Evolutionary conservation across 2,113 vertebrate species (phyloP).

Genomic region (Brevimyrus niger): DNA sequence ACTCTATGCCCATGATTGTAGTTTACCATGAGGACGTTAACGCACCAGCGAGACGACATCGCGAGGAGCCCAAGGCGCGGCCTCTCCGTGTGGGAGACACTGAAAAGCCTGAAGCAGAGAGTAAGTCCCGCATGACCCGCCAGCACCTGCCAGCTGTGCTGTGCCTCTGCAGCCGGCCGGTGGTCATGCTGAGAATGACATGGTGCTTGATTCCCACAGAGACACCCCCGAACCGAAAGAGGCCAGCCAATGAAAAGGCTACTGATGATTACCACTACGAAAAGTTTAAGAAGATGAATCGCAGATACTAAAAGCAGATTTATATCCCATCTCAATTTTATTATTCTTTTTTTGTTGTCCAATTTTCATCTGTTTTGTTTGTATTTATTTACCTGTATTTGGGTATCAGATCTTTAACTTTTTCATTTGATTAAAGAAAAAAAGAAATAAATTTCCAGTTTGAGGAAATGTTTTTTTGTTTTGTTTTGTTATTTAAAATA

Average conservation of each 20-base stretch:
- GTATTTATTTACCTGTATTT: constrained; percentile 15
- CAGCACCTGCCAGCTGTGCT: not conserved
- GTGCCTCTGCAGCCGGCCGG: not conserved
- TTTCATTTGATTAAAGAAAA: not conserved
- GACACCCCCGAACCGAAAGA: constrained; percentile 83
- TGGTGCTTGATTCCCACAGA: constrained; percentile 40
- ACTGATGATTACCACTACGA: constrained; percentile 98
- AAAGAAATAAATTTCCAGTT: not conserved
- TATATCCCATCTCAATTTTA: too few relatives aligned
- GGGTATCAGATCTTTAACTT: not conserved
- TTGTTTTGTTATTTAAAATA: not conserved
- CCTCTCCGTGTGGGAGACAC: constrained; percentile 90
- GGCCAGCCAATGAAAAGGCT: constrained; percentile 91
- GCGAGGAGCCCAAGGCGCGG: constrained; percentile 89
- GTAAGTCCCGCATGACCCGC: constrained; percentile 56
- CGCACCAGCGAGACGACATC: constrained; percentile 82
- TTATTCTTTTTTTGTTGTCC: not conserved
- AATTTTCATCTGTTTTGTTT: constrained; percentile 1
- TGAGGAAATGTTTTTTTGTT: constrained; percentile 3
- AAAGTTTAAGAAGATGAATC: constrained; percentile 99
- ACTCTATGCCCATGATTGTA: constrained; percentile 35
- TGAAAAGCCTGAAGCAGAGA: constrained; percentile 84
- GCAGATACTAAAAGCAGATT: constrained; percentile 67
- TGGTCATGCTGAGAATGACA: not conserved
- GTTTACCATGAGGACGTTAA: constrained; percentile 92